These are phyloP conservation scores for Dicroscelio sp. DNA, from an alignment of 2,888 invertebrate genomes.

Conservation along the genomic window DNA sequence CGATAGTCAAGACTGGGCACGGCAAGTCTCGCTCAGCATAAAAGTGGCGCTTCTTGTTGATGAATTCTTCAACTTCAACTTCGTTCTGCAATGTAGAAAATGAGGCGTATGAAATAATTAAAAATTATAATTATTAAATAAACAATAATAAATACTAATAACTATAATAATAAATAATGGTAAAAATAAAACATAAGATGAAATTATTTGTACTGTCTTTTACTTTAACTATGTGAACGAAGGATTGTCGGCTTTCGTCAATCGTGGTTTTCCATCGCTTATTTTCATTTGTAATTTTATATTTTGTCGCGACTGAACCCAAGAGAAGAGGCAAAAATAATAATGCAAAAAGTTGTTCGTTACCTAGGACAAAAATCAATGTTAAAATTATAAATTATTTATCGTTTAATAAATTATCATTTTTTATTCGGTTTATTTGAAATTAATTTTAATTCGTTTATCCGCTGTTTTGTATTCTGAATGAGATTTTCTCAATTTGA, in stretches of 20 bases:
- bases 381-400: no score
- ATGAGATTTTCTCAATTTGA: no score
- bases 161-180: neutral
- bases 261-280: constrained; percentile 1
- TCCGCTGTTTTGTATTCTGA: no score
- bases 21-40: neutral
- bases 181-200: neutral
- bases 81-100: no score
- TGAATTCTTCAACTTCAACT: neutral
- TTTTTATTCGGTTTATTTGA: no score
- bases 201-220: neutral
- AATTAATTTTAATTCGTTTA: no score
- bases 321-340: neutral
- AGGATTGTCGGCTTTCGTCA: neutral
- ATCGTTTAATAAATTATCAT: no score
- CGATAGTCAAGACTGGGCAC: constrained; percentile 20
- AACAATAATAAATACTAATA: neutral
- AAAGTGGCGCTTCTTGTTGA: neutral
- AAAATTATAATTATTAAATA: no score
- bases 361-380: no score
- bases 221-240: constrained; percentile 10
- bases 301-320: neutral
- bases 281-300: neutral
- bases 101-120: no score
- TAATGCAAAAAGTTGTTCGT: constrained; percentile 1